Evolutionary conservation across 1,140 invertebrate species (phyloP).

Genomic region (Saccostrea cuccullata): DNA sequence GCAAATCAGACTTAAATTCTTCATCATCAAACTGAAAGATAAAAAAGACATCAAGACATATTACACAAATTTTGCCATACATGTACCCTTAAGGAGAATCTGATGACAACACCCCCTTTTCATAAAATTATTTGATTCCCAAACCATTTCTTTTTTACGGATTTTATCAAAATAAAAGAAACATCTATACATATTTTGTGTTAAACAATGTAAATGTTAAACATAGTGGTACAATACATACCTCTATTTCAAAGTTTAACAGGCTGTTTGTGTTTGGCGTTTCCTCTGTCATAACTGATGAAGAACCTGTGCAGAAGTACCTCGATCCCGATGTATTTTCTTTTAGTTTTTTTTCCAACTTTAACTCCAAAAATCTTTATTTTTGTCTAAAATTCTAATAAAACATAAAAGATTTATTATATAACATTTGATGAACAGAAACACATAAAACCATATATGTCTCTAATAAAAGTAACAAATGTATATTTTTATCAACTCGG

Average conservation of each 20-base stretch:
- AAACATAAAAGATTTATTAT: background rate
- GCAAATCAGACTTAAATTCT: constrained; percentile 87
- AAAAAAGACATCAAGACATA: background rate
- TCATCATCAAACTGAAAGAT: constrained; percentile 85
- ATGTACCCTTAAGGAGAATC: background rate
- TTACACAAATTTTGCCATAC: background rate
- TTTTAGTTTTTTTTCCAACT: background rate
- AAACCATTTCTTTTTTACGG: no score
- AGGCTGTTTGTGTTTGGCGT: background rate
- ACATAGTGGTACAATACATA: background rate
- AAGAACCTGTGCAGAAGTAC: background rate
- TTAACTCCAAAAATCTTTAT: background rate
- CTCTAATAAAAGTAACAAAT: background rate
- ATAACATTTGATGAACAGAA: no score
- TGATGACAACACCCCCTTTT: constrained; percentile 22
- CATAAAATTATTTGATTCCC: background rate
- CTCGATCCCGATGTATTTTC: constrained; percentile 7
- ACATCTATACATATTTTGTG: no score
- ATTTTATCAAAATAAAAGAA: no score
- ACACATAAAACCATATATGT: background rate
- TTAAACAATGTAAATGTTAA: background rate
- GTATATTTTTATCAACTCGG: background rate
- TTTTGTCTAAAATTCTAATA: background rate
- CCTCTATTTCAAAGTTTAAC: constrained; percentile 13
- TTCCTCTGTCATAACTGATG: constrained; percentile 11